These are phyloP conservation scores for Pristis pectinata DNA, from an alignment of 2,797 vertebrate species.

Conservation along the genomic window DNA sequence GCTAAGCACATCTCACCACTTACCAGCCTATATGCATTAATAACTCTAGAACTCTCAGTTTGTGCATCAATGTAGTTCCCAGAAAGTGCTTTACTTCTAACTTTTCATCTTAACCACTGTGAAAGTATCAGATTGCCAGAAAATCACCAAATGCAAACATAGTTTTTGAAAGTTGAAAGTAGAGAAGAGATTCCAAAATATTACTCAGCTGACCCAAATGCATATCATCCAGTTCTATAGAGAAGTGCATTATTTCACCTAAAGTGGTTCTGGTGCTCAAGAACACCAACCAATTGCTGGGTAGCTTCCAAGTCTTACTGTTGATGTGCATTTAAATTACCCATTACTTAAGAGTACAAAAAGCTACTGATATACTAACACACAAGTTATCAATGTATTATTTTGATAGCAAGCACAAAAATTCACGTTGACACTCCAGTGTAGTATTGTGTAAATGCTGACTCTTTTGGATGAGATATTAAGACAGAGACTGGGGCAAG, in stretches of 20 bases:
- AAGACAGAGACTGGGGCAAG: no score
- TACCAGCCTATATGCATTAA: not conserved
- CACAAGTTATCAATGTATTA: not conserved
- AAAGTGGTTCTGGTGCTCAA: not conserved
- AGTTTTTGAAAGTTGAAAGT: not conserved
- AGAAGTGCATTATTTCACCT: not conserved
- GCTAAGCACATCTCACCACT: not conserved
- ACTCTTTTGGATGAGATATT: no score
- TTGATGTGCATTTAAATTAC: not conserved
- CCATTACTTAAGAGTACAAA: not conserved
- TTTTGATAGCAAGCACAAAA: not conserved
- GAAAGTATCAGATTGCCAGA: not conserved
- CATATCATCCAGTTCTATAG: no score
- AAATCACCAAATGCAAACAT: not conserved
- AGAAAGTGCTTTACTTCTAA: no score
- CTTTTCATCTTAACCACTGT: not conserved
- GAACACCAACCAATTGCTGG: not conserved
- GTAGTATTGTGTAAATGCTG: no score
- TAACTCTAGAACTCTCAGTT: no score
- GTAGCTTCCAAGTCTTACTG: not conserved
- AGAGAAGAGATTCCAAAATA: not conserved
- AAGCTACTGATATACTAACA: not conserved
- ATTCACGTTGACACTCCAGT: no score
- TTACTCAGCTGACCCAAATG: not conserved
- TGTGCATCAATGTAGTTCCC: no score